Evolutionary conservation across 2,797 vertebrate genomes (phyloP).

Genomic region (Orestias chungarensis): DNA sequence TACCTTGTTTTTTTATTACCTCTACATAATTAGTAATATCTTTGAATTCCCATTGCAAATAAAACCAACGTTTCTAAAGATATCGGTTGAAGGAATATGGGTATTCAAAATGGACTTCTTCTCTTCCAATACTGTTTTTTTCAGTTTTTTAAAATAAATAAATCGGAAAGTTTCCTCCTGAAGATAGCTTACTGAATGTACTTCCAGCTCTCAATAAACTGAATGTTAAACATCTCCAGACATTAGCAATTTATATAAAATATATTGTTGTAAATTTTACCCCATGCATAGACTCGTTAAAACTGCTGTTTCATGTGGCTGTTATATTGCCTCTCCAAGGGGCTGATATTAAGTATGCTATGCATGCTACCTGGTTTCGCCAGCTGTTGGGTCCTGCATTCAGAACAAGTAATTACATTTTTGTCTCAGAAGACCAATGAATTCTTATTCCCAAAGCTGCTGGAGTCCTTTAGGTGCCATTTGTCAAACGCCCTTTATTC

Average conservation of each 20-base stretch:
- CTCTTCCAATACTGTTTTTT: no score
- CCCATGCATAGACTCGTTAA: neutral
- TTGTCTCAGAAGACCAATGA: conserved; percentile 31
- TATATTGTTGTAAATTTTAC: conserved; percentile 5
- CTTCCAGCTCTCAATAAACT: neutral
- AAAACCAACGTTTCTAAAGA: no score
- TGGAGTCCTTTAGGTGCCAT: conserved; percentile 57
- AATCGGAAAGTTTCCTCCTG: no score
- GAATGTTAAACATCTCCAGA: neutral
- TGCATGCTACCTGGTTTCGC: conserved; percentile 11
- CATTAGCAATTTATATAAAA: conserved; percentile 6
- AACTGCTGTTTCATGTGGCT: neutral
- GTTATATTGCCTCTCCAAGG: neutral
- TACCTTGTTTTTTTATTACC: no score
- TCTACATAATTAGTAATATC: no score
- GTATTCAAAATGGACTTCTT: no score
- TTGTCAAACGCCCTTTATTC: conserved; percentile 70
- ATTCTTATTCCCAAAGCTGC: conserved; percentile 41
- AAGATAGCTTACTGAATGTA: neutral
- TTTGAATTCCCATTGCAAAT: no score
- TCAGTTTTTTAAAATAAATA: no score
- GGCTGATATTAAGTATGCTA: conserved; percentile 13
- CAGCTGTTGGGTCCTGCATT: conserved; percentile 31
- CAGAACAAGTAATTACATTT: conserved; percentile 22
- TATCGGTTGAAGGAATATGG: no score